phyloP scores from a whole-genome alignment of 2,113 vertebrate genomes.

The Lophura nycthemera region DNA sequence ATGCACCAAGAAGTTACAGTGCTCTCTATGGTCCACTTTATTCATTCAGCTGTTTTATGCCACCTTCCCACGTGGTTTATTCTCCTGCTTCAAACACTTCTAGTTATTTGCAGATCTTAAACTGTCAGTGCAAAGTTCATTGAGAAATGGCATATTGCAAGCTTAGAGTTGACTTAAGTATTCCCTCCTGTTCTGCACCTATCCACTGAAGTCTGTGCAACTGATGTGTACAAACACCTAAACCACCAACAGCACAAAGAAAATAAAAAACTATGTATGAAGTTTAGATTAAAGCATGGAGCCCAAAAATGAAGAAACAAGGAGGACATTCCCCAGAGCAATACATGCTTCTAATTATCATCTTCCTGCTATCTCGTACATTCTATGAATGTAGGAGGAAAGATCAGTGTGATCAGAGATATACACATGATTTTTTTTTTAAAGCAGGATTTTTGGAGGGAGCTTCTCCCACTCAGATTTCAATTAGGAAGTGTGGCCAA shows the following conservation, averaged over 20 bases:
- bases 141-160: accelerated
- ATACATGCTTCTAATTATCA: neutral
- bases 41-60: neutral
- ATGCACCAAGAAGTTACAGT: neutral
- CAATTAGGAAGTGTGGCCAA: conserved; percentile 63
- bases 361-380: neutral
- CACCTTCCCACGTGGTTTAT: neutral
- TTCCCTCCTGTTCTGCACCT: neutral
- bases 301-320: neutral
- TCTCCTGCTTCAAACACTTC: neutral
- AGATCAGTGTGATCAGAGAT: neutral
- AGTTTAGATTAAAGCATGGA: neutral
- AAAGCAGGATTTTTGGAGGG: neutral
- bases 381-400: neutral
- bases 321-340: neutral
- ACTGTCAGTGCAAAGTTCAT: neutral
- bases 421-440: neutral
- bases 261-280: neutral
- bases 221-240: neutral
- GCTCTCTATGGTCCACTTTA: neutral
- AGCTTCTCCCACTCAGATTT: conserved; percentile 44
- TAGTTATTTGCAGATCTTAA: neutral
- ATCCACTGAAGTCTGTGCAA: neutral
- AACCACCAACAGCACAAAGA: neutral
- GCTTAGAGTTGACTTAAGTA: neutral